Percentiles rank a stretch among this genome's conserved stretches.
These are phyloP conservation scores for Noctua comes DNA, from an alignment of 2,888 invertebrate species.

Conservation along the genomic window DNA sequence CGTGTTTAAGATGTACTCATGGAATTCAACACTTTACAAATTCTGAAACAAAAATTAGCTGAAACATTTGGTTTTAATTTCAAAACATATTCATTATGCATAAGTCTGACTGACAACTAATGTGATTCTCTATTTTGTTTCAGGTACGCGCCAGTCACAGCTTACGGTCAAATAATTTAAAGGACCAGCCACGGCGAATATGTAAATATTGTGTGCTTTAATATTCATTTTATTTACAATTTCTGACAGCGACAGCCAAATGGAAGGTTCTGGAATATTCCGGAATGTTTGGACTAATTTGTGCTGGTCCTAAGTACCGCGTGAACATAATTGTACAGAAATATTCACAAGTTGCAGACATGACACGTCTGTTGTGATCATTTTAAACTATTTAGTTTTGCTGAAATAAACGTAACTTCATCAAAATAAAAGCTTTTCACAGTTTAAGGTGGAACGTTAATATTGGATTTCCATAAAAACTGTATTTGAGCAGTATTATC, in stretches of 20 bases:
- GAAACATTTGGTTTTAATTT: constrained; percentile 35
- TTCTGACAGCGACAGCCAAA: constrained; percentile 55
- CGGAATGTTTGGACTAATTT: constrained; percentile 39
- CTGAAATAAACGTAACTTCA: background rate
- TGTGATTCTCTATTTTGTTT: constrained; percentile 68
- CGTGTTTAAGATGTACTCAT: constrained; percentile 23
- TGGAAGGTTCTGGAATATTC: constrained; percentile 31
- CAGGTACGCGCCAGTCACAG: constrained; percentile 67
- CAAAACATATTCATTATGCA: constrained; percentile 26
- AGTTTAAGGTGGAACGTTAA: background rate
- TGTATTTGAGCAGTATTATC: constrained; percentile 9
- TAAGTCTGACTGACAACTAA: constrained; percentile 54
- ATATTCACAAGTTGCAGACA: constrained; percentile 32
- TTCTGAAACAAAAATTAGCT: constrained; percentile 14
- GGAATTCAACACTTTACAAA: constrained; percentile 23
- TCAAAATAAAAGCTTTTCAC: background rate
- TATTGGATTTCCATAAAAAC: constrained; percentile 26
- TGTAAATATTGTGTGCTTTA: constrained; percentile 68
- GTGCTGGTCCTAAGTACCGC: constrained; percentile 28
- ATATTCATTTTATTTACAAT: constrained; percentile 72
- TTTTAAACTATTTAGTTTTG: constrained; percentile 26
- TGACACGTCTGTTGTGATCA: constrained; percentile 6
- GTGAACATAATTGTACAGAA: constrained; percentile 27
- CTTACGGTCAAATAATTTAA: constrained; percentile 51
- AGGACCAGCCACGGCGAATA: constrained; percentile 53